phyloP scores from a whole-genome alignment of 1,140 invertebrate genomes.

The Eurosta solidaginis region DNA sequence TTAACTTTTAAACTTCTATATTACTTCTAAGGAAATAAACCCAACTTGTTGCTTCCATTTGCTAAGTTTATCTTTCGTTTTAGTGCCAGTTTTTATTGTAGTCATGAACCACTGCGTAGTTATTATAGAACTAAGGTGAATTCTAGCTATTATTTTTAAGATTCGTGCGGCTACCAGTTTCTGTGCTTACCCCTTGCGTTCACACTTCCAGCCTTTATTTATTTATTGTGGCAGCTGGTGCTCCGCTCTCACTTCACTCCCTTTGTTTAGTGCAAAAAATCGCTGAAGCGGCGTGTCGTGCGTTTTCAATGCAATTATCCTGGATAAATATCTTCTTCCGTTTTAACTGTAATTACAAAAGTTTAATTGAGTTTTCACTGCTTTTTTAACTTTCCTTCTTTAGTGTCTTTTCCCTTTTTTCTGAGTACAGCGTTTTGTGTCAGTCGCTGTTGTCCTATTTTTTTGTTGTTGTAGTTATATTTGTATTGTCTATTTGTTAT shows the following conservation, averaged over 20 bases:
- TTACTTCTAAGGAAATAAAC: no score
- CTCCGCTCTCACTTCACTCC: neutral
- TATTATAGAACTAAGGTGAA: neutral
- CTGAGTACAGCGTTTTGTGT: neutral
- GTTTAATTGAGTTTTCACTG: constrained; percentile 60
- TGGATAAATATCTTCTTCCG: constrained; percentile 60
- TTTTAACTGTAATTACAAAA: constrained; percentile 61
- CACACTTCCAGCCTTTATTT: neutral
- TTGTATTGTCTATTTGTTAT: constrained; percentile 26
- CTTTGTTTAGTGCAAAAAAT: neutral
- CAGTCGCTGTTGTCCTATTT: neutral
- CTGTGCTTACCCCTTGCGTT: neutral
- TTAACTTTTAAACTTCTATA: no score
- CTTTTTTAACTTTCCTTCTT: constrained; percentile 38
- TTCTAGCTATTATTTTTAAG: neutral
- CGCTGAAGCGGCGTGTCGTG: constrained; percentile 40
- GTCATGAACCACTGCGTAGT: neutral
- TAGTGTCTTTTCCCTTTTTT: constrained; percentile 4
- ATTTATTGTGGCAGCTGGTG: neutral
- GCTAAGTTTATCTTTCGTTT: neutral
- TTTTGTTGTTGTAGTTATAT: constrained; percentile 2
- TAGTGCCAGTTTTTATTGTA: neutral
- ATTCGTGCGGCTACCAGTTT: neutral
- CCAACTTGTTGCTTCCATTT: neutral
- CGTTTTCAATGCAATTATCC: constrained; percentile 60